A percentile compares a stretch with the other conserved stretches of the same genome.
phyloP scores from a whole-genome alignment of 2,113 vertebrate species.

The Leptodactylus fuscus region DNA sequence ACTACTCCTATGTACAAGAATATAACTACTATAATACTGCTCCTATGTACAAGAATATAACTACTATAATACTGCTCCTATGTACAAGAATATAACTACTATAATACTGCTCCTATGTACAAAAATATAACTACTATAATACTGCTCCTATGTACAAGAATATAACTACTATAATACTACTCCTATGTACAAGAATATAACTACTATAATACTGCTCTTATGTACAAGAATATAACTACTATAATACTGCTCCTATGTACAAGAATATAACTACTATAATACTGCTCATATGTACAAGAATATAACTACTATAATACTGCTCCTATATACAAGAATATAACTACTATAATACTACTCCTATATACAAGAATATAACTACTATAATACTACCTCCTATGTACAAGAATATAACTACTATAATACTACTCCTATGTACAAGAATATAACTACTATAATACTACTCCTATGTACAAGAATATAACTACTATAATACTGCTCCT shows the following conservation, averaged over 20 bases:
- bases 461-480: background rate
- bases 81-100: background rate
- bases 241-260: background rate
- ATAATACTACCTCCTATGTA: background rate
- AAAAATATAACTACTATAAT: background rate
- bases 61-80: background rate
- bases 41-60: background rate
- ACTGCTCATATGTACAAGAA: background rate
- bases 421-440: background rate
- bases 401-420: background rate
- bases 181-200: background rate
- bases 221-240: background rate
- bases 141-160: background rate
- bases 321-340: background rate
- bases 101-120: background rate
- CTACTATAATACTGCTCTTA: background rate
- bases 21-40: background rate
- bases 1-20: background rate
- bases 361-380: conserved; percentile 1
- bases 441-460: background rate
- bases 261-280: conserved; percentile 1
- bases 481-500: background rate
- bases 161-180: conserved; percentile 2
- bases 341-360: background rate
- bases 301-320: background rate